These are phyloP conservation scores for Folsomia manolachei DNA, from an alignment of 2,888 invertebrate species.

Conservation along the genomic window DNA sequence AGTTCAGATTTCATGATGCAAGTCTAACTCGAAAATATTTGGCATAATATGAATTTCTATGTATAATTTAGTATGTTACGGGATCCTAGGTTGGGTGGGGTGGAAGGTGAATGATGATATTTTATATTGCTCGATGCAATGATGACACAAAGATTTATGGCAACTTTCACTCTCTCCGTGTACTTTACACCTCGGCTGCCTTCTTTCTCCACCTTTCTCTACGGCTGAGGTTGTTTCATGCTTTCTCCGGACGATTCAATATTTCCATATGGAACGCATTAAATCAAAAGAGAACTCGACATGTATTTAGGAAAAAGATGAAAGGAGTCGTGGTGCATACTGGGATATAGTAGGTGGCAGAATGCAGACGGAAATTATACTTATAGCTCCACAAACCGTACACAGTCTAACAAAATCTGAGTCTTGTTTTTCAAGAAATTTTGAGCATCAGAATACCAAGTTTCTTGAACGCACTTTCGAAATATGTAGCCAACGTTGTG, in stretches of 20 bases:
- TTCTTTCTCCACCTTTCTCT: no score
- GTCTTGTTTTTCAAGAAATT: no score
- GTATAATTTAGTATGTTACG: no score
- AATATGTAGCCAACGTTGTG: no score
- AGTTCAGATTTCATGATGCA: not conserved
- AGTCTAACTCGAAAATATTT: not conserved
- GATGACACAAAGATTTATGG: conserved; percentile 38
- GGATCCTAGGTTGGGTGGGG: not conserved
- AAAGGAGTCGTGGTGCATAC: no score
- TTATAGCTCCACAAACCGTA: no score
- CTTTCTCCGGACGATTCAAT: conserved; percentile 25
- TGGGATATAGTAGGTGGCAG: no score
- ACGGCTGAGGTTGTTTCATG: no score
- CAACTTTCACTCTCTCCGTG: conserved; percentile 17
- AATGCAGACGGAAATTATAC: no score
- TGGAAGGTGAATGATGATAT: conserved; percentile 6
- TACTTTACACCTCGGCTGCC: conserved; percentile 11
- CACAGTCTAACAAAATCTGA: no score
- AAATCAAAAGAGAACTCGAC: conserved; percentile 27
- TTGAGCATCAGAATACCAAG: no score
- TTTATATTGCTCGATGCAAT: conserved; percentile 19
- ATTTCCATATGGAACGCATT: conserved; percentile 27
- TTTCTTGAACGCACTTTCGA: no score
- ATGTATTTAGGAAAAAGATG: conserved; percentile 15
- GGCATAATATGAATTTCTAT: not conserved